A percentile compares a stretch with the other conserved stretches of the same genome.
phyloP scores from a whole-genome alignment of 2,888 invertebrate species.

The Pristionchus mayeri region DNA sequence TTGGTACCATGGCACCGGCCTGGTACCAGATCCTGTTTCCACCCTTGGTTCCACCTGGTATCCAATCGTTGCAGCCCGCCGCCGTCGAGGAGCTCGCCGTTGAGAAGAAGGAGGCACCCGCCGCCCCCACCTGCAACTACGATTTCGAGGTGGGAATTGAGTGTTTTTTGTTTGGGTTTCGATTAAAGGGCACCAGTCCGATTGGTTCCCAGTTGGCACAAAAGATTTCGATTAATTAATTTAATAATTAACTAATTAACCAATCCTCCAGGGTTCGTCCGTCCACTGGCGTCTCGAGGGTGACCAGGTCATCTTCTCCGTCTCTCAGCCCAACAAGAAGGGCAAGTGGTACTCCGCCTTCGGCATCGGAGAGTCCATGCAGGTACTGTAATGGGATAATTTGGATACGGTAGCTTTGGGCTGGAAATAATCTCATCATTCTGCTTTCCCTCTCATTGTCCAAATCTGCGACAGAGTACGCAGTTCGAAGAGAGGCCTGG shows the following conservation, averaged over 20 bases:
- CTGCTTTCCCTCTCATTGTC: no score
- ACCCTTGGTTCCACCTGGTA: no score
- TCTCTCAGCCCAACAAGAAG: slow-evolving; percentile 55
- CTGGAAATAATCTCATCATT: no score
- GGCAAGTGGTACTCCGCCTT: slow-evolving; percentile 65
- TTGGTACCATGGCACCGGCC: background rate
- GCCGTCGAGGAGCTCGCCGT: slow-evolving; percentile 30
- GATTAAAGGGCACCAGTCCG: background rate
- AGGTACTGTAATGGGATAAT: slow-evolving; percentile 50
- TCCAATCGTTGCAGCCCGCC: background rate
- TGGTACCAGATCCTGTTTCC: background rate
- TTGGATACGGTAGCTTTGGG: no score
- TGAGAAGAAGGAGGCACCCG: slow-evolving; percentile 48
- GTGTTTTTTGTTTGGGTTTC: background rate
- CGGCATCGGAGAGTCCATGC: slow-evolving; percentile 63
- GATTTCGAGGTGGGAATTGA: background rate
- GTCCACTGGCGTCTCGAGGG: slow-evolving; percentile 48
- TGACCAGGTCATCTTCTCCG: slow-evolving; percentile 47
- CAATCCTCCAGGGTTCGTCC: background rate
- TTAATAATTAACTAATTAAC: background rate
- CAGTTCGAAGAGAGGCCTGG: no score
- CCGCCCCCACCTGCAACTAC: slow-evolving; percentile 46
- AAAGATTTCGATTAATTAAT: no score
- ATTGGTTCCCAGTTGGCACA: background rate
- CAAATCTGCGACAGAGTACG: no score